Percentiles rank a stretch among this genome's conserved stretches.
Conservation (phyloP, 2,797 vertebrate genomes). For the Bovichtus diacanthus region DNA sequence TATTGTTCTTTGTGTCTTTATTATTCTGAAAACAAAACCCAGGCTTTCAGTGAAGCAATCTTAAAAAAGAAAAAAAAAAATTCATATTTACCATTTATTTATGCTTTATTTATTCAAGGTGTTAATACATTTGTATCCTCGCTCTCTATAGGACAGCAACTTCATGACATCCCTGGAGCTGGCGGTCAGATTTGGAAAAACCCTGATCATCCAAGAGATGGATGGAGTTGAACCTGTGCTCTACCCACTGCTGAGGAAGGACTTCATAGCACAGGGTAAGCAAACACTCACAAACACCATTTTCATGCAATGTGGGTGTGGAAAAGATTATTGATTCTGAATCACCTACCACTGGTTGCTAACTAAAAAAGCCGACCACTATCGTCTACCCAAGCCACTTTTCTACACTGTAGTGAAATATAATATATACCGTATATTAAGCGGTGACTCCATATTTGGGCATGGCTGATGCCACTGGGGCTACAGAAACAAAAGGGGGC, state of each 20-base stretch:
- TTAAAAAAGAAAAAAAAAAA: not conserved
- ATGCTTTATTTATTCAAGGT: not conserved
- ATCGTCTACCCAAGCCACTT: too few species aligned
- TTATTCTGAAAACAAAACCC: too few species aligned
- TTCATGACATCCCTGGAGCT: constrained; percentile 95
- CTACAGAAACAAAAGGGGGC: not conserved
- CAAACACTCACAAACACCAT: constrained; percentile 2
- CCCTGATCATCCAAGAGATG: constrained; percentile 96
- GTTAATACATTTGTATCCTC: constrained; percentile 5
- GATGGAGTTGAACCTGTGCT: constrained; percentile 96
- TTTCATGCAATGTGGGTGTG: not conserved
- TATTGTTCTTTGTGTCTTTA: too few species aligned
- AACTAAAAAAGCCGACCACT: too few species aligned
- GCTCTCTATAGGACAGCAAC: constrained; percentile 87
- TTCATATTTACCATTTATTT: not conserved
- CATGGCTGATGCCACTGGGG: not conserved
- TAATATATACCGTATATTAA: too few species aligned
- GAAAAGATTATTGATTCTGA: too few species aligned
- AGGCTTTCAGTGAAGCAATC: not conserved
- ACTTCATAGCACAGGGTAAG: constrained; percentile 94
- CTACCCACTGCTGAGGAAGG: constrained; percentile 92
- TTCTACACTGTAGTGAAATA: too few species aligned
- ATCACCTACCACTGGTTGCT: too few species aligned
- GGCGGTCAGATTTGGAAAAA: constrained; percentile 97
- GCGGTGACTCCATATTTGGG: constrained; percentile 2